Conservation (phyloP, 2,797 vertebrate genomes). For the Protosalanx chinensis region DNA sequence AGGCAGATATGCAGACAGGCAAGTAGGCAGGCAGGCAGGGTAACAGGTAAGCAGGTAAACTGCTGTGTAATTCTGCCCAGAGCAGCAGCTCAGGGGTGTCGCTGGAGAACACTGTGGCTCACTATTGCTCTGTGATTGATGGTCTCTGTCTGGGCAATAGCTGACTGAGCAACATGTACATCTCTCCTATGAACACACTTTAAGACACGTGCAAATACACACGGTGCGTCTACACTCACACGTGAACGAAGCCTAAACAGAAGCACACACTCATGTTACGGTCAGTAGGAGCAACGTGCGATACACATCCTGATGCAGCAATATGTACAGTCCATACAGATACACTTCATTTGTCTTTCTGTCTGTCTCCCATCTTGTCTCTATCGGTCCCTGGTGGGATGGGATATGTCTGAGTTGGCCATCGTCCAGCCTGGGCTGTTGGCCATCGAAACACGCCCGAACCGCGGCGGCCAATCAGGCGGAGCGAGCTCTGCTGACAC, state of each 20-base stretch:
- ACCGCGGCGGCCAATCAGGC: constrained; percentile 62
- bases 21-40: constrained; percentile 24
- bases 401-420: constrained; percentile 66
- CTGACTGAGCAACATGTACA: constrained; percentile 75
- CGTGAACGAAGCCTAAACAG: not conserved
- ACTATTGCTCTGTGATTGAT: constrained; percentile 69
- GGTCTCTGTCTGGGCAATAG: constrained; percentile 65
- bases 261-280: not conserved
- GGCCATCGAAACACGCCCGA: constrained; percentile 49
- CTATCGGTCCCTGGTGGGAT: constrained; percentile 49
- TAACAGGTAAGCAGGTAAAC: constrained; percentile 59
- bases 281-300: not conserved
- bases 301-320: constrained; percentile 1
- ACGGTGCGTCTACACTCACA: not conserved
- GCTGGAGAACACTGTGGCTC: constrained; percentile 56
- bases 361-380: constrained; percentile 50
- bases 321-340: constrained; percentile 24
- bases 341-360: constrained; percentile 7
- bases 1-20: not conserved
- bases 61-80: constrained; percentile 61
- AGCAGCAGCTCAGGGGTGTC: constrained; percentile 45
- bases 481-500: constrained; percentile 70
- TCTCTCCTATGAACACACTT: constrained; percentile 56
- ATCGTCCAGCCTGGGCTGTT: constrained; percentile 61
- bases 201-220: constrained; percentile 22